Base-by-base conservation (phyloP, 2,797 vertebrate genomes). In the Eospalax fontanierii region DNA sequence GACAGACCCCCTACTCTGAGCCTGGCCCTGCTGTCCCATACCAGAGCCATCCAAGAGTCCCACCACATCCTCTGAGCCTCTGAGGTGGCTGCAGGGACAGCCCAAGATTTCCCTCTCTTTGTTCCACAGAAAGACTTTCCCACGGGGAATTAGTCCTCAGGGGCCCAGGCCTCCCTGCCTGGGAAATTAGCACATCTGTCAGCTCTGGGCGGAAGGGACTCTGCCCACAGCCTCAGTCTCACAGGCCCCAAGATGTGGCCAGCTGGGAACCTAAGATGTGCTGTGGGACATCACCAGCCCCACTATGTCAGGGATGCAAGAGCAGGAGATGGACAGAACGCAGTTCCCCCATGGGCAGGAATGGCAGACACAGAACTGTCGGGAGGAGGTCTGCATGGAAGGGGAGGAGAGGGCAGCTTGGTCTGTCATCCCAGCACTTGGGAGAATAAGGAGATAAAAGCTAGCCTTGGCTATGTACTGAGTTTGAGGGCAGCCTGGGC, bases 151-250 rank as follows among this genome's bases (percentile, higher is more conserved):
- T 87, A 61, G 21, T 94, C 95, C 95, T 96, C 75, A 68, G 93
- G 87, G 93, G 71, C 66, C 66, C 2, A 5, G 59, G 80, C 46
- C 86, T 96, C 95, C 92, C 95, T 74, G 83, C 88, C 90, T 94
- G 96, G 96, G 97, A 96, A 97, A 97, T 97, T 96, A 97, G 75
- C 93, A 96, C 97, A 97, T 95, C 95, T 90, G 93, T 97, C 97
- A 94, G 95, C 1, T 1, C 85, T 35, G n/a, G 73, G 90, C 6
- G 0, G 88, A 96, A 96, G 86, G 83, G 76, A 93, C 54, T 80
- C 14, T 24, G 80, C 61, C 26, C 70, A 70, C 10, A 50, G 59
- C 61, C 74, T 7, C 50, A 57, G 59, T 54, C 74, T 7, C 50
- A 57, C 28, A 86, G 88, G 70, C 70, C 33, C 91, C 61, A 76